Evolutionary conservation across 2,888 invertebrate species (phyloP).

Genomic region (Cantharis flavilabris): DNA sequence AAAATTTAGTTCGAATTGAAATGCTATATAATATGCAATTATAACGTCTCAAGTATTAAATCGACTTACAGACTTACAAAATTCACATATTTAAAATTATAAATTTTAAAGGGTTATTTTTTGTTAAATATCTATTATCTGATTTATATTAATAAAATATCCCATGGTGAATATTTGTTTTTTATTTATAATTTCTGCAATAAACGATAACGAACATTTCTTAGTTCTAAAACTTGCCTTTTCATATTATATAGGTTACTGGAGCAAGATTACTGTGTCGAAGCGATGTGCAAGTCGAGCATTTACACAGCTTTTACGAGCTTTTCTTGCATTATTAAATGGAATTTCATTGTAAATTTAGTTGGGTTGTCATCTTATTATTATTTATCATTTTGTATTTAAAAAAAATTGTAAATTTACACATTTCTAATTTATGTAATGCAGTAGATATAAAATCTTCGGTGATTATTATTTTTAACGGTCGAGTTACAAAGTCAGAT

Average conservation of each 20-base stretch:
- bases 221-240: not conserved
- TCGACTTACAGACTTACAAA: not conserved
- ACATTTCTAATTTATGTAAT: not conserved
- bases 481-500: not conserved
- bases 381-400: not conserved
- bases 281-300: slow-evolving; percentile 8
- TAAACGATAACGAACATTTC: not conserved
- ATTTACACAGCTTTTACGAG: slow-evolving; percentile 17
- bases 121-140: too few relatives aligned
- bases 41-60: not conserved
- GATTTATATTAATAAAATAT: too few relatives aligned
- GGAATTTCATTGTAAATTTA: slow-evolving; percentile 14
- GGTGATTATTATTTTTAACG: too few relatives aligned
- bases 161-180: too few relatives aligned
- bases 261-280: slow-evolving; percentile 16
- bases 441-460: too few relatives aligned
- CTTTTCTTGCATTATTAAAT: slow-evolving; percentile 23
- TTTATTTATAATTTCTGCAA: not conserved
- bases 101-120: too few relatives aligned
- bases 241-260: slow-evolving; percentile 13
- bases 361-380: slow-evolving; percentile 5
- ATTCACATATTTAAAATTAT: too few relatives aligned
- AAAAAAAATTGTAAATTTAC: not conserved
- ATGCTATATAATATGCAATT: not conserved
- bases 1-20: not conserved